Percentiles rank a stretch among this genome's conserved stretches.
These are phyloP conservation scores for Oncorhynchus kisutch DNA, from an alignment of 2,113 vertebrate genomes.

Conservation along the genomic window DNA sequence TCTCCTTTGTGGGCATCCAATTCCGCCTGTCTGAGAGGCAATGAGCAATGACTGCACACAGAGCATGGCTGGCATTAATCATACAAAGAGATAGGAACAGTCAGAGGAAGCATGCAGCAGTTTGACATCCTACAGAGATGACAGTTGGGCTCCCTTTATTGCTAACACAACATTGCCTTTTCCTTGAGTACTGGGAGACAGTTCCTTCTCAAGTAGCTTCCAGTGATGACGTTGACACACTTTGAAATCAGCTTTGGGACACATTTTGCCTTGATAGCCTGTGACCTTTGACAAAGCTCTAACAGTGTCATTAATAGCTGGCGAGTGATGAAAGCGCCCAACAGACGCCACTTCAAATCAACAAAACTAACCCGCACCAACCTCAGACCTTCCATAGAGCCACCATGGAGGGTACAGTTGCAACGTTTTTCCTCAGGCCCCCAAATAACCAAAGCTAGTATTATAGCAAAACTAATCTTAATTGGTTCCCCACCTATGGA, in stretches of 20 bases:
- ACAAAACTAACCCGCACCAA: background rate
- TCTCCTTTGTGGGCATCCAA: conserved; percentile 29
- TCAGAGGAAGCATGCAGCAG: conserved; percentile 15
- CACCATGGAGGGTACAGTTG: conserved; percentile 9
- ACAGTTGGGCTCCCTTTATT: background rate
- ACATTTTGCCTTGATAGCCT: background rate
- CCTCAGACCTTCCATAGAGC: background rate
- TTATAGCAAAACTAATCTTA: conserved; percentile 35
- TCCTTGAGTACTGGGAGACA: too few species aligned
- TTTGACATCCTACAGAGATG: conserved; percentile 5
- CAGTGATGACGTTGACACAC: background rate
- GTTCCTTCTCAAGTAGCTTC: background rate
- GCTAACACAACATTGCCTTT: background rate
- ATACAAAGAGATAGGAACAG: conserved; percentile 16
- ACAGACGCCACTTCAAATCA: background rate
- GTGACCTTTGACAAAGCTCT: background rate
- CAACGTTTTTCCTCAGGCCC: conserved; percentile 12
- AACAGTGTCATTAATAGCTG: background rate
- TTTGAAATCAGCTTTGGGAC: background rate
- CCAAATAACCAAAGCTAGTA: conserved; percentile 21
- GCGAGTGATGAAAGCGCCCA: background rate
- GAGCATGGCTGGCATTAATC: conserved; percentile 7
- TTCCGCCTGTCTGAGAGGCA: conserved; percentile 14
- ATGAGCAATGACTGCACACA: conserved; percentile 7
- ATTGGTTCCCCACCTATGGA: conserved; percentile 27